Percentiles rank a stretch among this genome's conserved stretches.
phyloP scores from a whole-genome alignment of 53 echinoderm and acorn worm species.

The Crossaster papposus region DNA sequence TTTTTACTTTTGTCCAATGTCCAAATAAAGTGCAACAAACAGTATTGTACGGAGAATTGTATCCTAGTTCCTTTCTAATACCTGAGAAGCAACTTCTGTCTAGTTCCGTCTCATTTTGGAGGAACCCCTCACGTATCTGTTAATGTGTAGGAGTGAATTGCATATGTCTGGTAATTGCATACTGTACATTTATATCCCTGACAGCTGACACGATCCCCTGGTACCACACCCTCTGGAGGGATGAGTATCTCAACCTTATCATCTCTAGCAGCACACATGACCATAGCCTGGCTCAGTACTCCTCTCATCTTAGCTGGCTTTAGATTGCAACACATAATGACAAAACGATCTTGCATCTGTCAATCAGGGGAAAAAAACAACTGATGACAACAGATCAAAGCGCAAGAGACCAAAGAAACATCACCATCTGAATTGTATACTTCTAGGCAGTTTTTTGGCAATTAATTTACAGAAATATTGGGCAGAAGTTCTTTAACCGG shows the following conservation, averaged over 20 bases:
- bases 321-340: conserved; percentile 92
- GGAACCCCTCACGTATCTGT: too few species aligned
- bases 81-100: too few species aligned
- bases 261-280: conserved; percentile 90
- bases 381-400: background rate
- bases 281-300: conserved; percentile 95
- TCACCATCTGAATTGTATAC: background rate
- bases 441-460: background rate
- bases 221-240: conserved; percentile 81
- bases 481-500: too few species aligned
- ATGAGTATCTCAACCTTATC: conserved; percentile 86
- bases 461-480: background rate
- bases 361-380: background rate
- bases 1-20: too few species aligned
- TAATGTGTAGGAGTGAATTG: too few species aligned
- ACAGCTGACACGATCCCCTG: conserved; percentile 86
- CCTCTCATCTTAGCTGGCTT: conserved; percentile 99
- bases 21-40: too few species aligned
- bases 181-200: conserved; percentile 87
- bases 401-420: background rate
- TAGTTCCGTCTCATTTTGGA: too few species aligned
- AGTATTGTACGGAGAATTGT: too few species aligned
- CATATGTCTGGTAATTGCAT: too few species aligned
- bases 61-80: too few species aligned
- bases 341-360: conserved; percentile 89